These are phyloP conservation scores for Atethmia centrago DNA, from an alignment of 2,888 invertebrate species.

Conservation along the genomic window DNA sequence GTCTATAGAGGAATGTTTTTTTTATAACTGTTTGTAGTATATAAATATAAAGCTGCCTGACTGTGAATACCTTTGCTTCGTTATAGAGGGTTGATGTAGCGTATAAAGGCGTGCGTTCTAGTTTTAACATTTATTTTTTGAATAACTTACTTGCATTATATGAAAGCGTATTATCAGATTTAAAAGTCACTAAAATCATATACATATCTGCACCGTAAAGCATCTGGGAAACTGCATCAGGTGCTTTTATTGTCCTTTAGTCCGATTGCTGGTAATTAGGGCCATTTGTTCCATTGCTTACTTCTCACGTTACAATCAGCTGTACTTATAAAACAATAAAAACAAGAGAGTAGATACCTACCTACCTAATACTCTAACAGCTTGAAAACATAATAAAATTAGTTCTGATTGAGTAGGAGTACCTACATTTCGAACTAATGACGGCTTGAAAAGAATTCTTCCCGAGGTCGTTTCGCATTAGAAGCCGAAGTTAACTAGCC, in stretches of 20 bases:
- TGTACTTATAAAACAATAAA: slow-evolving; percentile 20
- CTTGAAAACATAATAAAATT: slow-evolving; percentile 54
- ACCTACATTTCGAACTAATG: slow-evolving; percentile 8
- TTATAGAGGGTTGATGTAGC: too few species aligned
- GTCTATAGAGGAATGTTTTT: too few species aligned
- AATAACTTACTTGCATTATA: too few species aligned
- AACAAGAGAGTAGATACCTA: slow-evolving; percentile 8
- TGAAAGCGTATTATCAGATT: too few species aligned
- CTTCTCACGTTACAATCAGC: slow-evolving; percentile 29
- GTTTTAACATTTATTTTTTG: too few species aligned
- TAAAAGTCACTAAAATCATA: too few species aligned
- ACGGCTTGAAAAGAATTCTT: slow-evolving; percentile 34
- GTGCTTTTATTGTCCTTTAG: not conserved
- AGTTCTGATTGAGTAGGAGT: slow-evolving; percentile 57
- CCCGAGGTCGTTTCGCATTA: slow-evolving; percentile 15
- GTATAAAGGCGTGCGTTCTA: too few species aligned
- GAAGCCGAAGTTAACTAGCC: not conserved
- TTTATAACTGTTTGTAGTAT: too few species aligned
- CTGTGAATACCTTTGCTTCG: too few species aligned
- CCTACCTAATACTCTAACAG: slow-evolving; percentile 1
- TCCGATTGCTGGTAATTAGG: not conserved
- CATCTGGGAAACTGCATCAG: slow-evolving; percentile 19
- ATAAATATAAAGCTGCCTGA: too few species aligned
- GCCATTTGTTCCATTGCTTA: not conserved
- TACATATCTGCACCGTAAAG: too few species aligned